phyloP scores from a whole-genome alignment of 2,113 vertebrate species.

The Eolophus roseicapilla region DNA sequence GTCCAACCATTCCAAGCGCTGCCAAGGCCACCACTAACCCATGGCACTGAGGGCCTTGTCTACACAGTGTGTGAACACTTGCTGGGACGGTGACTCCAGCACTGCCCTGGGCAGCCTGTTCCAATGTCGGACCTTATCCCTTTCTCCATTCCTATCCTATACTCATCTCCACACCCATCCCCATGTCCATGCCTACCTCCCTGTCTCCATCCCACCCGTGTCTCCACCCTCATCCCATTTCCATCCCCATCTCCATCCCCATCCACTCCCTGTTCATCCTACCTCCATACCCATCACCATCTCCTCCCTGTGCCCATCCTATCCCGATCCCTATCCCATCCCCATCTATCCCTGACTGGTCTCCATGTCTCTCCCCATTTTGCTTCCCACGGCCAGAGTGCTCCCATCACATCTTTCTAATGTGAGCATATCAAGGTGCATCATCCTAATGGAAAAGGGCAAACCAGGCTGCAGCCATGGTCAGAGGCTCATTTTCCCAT shows the following conservation, averaged over 20 bases:
- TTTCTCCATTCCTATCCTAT: not conserved
- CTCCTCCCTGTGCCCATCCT: not conserved
- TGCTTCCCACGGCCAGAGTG: not conserved
- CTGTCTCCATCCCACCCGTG: not conserved
- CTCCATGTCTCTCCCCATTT: not conserved
- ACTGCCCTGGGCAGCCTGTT: not conserved
- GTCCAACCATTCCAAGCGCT: not conserved
- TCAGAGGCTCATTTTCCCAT: not conserved
- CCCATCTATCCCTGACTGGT: not conserved
- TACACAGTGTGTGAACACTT: not conserved
- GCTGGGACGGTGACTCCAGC: accelerated
- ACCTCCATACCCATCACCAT: not conserved
- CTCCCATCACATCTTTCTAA: not conserved
- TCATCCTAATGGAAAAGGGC: accelerated
- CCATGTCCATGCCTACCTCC: not conserved
- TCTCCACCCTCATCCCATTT: not conserved
- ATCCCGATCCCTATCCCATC: not conserved
- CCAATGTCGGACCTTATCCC: not conserved
- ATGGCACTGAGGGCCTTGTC: not conserved
- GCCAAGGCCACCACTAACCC: not conserved
- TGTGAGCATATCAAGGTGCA: accelerated
- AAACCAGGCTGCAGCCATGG: accelerated
- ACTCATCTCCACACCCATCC: not conserved
- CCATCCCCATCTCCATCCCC: not conserved
- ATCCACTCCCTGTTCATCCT: too few species aligned